Conservation (phyloP, 2,113 vertebrate genomes). For the Puntigrus tetrazona region DNA sequence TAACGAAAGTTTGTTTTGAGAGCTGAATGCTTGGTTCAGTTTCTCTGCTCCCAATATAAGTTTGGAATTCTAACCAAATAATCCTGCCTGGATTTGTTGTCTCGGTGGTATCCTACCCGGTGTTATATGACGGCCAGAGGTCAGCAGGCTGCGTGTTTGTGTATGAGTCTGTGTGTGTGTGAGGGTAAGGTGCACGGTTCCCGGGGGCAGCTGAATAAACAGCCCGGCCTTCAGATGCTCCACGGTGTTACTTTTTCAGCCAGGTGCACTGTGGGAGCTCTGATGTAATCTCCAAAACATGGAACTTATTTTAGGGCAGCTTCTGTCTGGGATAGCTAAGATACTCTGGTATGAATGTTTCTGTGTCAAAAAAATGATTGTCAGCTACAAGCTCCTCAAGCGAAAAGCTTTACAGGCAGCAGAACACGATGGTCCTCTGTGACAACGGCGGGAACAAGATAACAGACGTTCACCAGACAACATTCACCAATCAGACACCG, state of each 20-base stretch:
- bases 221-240: conserved; percentile 47
- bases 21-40: conserved; percentile 32
- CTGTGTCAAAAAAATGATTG: conserved; percentile 1
- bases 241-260: conserved; percentile 39
- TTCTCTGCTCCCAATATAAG: conserved; percentile 22
- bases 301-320: neutral
- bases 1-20: conserved; percentile 24
- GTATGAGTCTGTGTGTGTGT: conserved; percentile 51
- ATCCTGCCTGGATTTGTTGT: conserved; percentile 37
- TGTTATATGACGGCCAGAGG: conserved; percentile 46
- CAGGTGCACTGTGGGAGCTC: conserved; percentile 47
- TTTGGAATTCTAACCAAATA: conserved; percentile 46
- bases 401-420: neutral
- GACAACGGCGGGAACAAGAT: neutral
- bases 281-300: conserved; percentile 24
- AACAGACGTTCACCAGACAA: neutral
- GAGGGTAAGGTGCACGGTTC: conserved; percentile 66
- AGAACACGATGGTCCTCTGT: neutral
- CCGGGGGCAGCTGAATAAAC: conserved; percentile 78
- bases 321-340: neutral
- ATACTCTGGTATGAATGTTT: neutral
- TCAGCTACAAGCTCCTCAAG: neutral
- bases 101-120: conserved; percentile 33
- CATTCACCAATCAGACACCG: conserved; percentile 2
- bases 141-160: conserved; percentile 29